Evolutionary conservation across 1,140 invertebrate genomes (phyloP).

Genomic region (Drosophila murphyi): DNA sequence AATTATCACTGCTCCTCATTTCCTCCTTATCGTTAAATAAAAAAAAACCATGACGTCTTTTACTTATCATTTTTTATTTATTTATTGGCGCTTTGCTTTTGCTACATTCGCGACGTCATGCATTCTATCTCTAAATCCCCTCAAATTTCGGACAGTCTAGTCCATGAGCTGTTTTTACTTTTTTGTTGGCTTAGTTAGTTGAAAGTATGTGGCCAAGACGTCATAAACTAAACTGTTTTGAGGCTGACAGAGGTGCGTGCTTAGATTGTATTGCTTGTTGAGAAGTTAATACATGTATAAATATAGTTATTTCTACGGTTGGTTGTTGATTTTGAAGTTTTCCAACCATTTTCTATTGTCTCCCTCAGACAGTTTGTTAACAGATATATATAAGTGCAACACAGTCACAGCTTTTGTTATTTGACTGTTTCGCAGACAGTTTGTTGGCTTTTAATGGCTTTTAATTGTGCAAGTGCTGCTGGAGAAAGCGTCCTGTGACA

Average conservation of each 20-base stretch:
- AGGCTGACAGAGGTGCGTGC: slow-evolving; percentile 11
- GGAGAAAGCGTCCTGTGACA: slow-evolving; percentile 31
- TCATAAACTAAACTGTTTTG: slow-evolving; percentile 25
- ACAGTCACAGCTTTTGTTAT: background rate
- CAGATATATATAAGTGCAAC: background rate
- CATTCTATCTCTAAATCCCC: background rate
- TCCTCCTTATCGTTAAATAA: slow-evolving; percentile 2
- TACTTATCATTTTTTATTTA: slow-evolving; percentile 16
- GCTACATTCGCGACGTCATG: slow-evolving; percentile 9
- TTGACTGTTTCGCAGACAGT: slow-evolving; percentile 34
- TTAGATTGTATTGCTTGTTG: background rate
- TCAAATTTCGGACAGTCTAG: background rate
- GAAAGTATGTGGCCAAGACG: slow-evolving; percentile 23
- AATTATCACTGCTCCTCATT: background rate
- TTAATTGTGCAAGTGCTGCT: slow-evolving; percentile 64
- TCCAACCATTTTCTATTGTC: background rate
- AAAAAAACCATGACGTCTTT: slow-evolving; percentile 35
- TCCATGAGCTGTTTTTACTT: slow-evolving; percentile 1
- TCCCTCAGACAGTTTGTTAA: background rate
- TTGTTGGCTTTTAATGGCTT: slow-evolving; percentile 69
- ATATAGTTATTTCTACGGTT: background rate
- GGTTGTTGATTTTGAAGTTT: slow-evolving; percentile 3
- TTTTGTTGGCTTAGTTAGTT: slow-evolving; percentile 11
- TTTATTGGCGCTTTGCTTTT: slow-evolving; percentile 18
- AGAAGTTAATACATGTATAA: background rate